Conservation (phyloP, 2,797 vertebrate species). For the Chelonia mydas region DNA sequence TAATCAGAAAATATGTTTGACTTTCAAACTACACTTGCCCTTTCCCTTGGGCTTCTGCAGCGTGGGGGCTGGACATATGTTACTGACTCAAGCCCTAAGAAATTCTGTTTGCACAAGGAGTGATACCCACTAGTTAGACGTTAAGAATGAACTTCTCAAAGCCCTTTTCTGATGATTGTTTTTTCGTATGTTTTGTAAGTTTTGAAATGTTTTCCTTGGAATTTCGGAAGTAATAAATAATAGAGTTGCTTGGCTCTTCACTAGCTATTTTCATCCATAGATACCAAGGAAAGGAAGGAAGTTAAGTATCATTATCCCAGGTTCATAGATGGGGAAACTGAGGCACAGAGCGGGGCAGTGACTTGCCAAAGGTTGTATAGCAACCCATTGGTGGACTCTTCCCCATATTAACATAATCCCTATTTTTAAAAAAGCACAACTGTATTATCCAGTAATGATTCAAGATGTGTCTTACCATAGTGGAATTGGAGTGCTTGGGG, state of each 20-base stretch:
- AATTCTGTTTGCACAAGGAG: slow-evolving; percentile 65
- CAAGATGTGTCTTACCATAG: neutral
- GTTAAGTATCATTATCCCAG: neutral
- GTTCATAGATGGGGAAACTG: neutral
- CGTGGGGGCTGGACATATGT: slow-evolving; percentile 67
- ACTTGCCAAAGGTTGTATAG: neutral
- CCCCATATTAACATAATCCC: neutral
- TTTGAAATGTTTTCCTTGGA: neutral
- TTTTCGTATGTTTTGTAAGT: neutral
- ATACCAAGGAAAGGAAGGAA: neutral
- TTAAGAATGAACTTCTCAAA: slow-evolving; percentile 45
- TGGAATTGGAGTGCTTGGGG: neutral
- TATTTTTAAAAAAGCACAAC: neutral
- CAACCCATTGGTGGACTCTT: neutral
- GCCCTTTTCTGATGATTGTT: neutral
- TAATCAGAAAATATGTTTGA: slow-evolving; percentile 74
- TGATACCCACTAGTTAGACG: slow-evolving; percentile 67
- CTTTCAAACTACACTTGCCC: slow-evolving; percentile 68
- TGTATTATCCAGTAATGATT: neutral
- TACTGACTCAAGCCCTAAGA: slow-evolving; percentile 46
- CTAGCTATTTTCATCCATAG: neutral
- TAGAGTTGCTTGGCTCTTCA: neutral
- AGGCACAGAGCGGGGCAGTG: neutral
- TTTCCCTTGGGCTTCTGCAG: slow-evolving; percentile 61
- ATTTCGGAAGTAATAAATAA: neutral